Base-by-base conservation (phyloP, 2,797 vertebrate species). In the Pristis pectinata region DNA sequence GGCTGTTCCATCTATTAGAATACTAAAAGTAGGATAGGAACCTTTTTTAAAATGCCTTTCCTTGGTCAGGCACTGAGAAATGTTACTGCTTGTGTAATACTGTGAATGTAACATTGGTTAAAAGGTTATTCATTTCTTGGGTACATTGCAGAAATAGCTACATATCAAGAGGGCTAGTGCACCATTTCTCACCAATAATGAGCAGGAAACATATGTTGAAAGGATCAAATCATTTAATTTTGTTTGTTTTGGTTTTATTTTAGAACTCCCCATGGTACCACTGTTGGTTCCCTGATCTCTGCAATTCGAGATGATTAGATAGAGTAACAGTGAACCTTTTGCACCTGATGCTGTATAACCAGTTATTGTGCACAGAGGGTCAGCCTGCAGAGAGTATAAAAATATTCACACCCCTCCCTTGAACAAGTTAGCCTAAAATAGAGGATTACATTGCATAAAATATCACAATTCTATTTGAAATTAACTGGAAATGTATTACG, bases 251-350 rank as follows among this genome's bases (percentile, higher is more conserved):
- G 17, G 22, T 93, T 74, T 74, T 76, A 8, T 76, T 93, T 93
- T 93, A 15, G 27, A 93, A 49, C 34, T 64, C 70, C 92, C 92
- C 49, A 53, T 3, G 30, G 70, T 94, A 27, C 2, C 49, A 74
- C 34, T 94, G 41, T 76, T 94, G 56, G 41, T 92, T 74, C 87
- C 87, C 92, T 53, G 44, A 94, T 53, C 92, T 76, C 13, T 76
- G 44, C 70, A 94, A 30, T 94, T 76, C 70, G 13, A 93, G 22
- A 44, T 93, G 37, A 94, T 56, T 76, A 53, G 27, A 3, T 70
- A 34, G 8, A 44, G 41, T 93, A 17, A 76, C 49, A 94, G 70
- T 74, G 70, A 94, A 94, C 67, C 4, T 94, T 17, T 76, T 94
- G 92, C 72, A 76, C 92, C 70, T 34, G 76, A n/a, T 79, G 74